These are phyloP conservation scores for Muricea muricata DNA, from an alignment of 92 coral and sea anemone genomes.

Conservation along the genomic window DNA sequence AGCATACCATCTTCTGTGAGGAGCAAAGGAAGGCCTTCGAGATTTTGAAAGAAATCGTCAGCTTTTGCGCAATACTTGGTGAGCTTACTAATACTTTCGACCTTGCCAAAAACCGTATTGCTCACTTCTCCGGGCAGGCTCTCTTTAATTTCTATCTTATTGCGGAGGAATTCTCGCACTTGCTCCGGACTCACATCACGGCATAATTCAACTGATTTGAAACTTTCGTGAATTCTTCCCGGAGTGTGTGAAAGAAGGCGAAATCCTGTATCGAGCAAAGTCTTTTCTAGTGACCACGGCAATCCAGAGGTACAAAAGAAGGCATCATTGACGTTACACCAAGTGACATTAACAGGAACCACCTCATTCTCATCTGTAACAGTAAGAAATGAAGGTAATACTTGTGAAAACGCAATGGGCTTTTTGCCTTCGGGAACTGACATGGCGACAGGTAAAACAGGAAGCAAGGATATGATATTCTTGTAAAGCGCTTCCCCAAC, in stretches of 20 bases:
- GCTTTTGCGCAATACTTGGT: slow-evolving; percentile 67
- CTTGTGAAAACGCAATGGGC: neutral
- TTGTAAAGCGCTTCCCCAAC: slow-evolving; percentile 64
- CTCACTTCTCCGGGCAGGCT: neutral
- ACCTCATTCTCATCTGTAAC: neutral
- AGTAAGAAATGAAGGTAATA: no score
- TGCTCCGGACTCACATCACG: slow-evolving; percentile 4
- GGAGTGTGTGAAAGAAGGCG: slow-evolving; percentile 72
- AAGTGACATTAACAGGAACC: slow-evolving; percentile 3
- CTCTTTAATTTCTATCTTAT: neutral
- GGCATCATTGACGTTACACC: slow-evolving; percentile 11
- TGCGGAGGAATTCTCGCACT: slow-evolving; percentile 21
- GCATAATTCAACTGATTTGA: neutral
- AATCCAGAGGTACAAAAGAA: slow-evolving; percentile 1
- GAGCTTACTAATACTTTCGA: slow-evolving; percentile 30
- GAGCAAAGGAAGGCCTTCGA: slow-evolving; percentile 76
- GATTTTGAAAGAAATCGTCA: slow-evolving; percentile 38
- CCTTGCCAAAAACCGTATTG: slow-evolving; percentile 49
- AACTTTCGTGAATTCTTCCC: slow-evolving; percentile 31
- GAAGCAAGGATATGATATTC: slow-evolving; percentile 33
- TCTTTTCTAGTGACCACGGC: slow-evolving; percentile 10
- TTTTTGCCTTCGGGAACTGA: slow-evolving; percentile 22
- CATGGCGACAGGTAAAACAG: slow-evolving; percentile 30
- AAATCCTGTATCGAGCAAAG: slow-evolving; percentile 62
- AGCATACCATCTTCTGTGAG: slow-evolving; percentile 74